These are phyloP conservation scores for Ashinkailepas kermadecensis DNA, from an alignment of 2,888 invertebrate species.

Conservation along the genomic window DNA sequence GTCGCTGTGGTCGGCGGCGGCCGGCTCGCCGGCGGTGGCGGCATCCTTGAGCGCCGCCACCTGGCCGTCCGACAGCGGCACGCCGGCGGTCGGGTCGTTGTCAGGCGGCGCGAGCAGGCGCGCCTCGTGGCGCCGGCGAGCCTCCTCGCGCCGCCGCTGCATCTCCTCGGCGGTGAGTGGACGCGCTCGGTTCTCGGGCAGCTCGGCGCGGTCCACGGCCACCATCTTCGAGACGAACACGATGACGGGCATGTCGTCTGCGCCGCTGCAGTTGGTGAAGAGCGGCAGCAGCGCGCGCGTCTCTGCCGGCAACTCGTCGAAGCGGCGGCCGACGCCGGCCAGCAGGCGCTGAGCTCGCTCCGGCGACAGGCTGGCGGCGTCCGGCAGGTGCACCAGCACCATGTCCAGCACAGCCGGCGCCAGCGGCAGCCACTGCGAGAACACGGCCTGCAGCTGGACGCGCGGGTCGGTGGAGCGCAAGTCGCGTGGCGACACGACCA, in stretches of 20 bases:
- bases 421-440: conserved; percentile 83
- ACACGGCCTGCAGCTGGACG: conserved; percentile 69
- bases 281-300: conserved; percentile 62
- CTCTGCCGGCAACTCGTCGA: conserved; percentile 57
- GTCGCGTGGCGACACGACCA: conserved; percentile 64
- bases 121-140: conserved; percentile 57
- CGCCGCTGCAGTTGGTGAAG: conserved; percentile 60
- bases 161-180: conserved; percentile 64
- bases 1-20: conserved; percentile 44
- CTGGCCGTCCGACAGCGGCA: conserved; percentile 90
- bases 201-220: conserved; percentile 53
- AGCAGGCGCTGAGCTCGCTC: conserved; percentile 76
- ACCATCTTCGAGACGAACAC: conserved; percentile 66
- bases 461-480: conserved; percentile 65
- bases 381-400: conserved; percentile 71
- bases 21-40: conserved; percentile 50
- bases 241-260: conserved; percentile 57
- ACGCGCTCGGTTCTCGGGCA: conserved; percentile 59
- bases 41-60: conserved; percentile 57
- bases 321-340: conserved; percentile 44
- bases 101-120: conserved; percentile 29
- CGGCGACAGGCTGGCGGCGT: conserved; percentile 64
- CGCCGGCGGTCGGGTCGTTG: conserved; percentile 46
- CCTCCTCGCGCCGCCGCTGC: conserved; percentile 57
- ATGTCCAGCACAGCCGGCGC: conserved; percentile 71